phyloP scores from a whole-genome alignment of 2,113 vertebrate species.

The Melanerpes aurifrons region DNA sequence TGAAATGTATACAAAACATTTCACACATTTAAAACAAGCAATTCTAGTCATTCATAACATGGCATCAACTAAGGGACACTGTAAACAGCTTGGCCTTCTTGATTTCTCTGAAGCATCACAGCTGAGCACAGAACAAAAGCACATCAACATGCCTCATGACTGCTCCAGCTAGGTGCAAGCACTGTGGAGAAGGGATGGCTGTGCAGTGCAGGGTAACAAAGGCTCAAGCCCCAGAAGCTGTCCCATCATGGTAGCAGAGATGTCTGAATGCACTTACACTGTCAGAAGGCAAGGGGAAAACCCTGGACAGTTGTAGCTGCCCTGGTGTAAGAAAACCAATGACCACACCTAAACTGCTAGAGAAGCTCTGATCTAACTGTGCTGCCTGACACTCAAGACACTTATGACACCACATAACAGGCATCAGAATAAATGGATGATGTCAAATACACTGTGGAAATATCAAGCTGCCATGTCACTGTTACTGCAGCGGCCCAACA shows the following conservation, averaged over 20 bases:
- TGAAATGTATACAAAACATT: background rate
- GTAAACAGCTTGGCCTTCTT: background rate
- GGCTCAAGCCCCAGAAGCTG: background rate
- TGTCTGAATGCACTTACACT: background rate
- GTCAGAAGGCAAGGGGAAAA: background rate
- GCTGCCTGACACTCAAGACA: background rate
- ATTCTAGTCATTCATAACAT: background rate
- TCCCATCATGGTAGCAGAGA: accelerated
- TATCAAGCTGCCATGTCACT: accelerated
- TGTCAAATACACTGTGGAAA: background rate
- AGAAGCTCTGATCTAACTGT: background rate
- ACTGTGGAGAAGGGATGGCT: background rate
- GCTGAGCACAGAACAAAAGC: background rate
- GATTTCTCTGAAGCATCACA: background rate
- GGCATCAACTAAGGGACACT: background rate
- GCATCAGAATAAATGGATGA: background rate
- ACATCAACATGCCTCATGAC: accelerated
- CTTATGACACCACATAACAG: background rate
- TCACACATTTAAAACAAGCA: background rate
- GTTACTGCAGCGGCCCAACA: background rate
- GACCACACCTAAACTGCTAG: background rate
- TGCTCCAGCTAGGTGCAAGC: background rate
- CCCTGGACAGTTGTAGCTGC: background rate
- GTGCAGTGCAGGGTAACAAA: background rate
- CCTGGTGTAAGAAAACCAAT: background rate